Conservation (phyloP, 2,113 vertebrate genomes). For the Ophiodon elongatus region DNA sequence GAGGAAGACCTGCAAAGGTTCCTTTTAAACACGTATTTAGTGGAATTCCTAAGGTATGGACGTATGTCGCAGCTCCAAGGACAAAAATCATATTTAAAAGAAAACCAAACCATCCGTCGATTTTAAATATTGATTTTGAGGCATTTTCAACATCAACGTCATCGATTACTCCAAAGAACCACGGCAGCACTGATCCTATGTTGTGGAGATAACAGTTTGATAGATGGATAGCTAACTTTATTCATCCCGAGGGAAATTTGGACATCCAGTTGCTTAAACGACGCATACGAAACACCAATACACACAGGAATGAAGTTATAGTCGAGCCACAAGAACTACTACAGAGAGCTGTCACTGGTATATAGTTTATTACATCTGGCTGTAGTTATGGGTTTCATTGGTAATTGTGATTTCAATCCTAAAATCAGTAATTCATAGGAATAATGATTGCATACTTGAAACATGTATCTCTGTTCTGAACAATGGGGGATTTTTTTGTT, state of each 20-base stretch:
- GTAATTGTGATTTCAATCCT: not conserved
- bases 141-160: not conserved
- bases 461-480: not conserved
- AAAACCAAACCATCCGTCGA: not conserved
- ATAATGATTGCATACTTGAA: not conserved
- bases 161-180: not conserved
- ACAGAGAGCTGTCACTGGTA: not conserved
- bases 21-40: not conserved
- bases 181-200: not conserved
- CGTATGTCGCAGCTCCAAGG: not conserved
- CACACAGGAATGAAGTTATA: not conserved
- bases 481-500: not conserved
- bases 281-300: not conserved
- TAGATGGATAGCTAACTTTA: not conserved
- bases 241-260: not conserved
- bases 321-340: not conserved
- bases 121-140: not conserved
- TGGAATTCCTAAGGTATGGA: not conserved
- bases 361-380: not conserved
- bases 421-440: not conserved
- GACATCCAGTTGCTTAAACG: not conserved
- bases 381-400: not conserved
- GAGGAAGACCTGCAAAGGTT: not conserved
- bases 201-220: not conserved
- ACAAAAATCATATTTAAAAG: not conserved